Percentiles rank a stretch among this genome's conserved stretches.
These are phyloP conservation scores for Mixornis gularis DNA, from an alignment of 2,113 vertebrate species.

Conservation along the genomic window DNA sequence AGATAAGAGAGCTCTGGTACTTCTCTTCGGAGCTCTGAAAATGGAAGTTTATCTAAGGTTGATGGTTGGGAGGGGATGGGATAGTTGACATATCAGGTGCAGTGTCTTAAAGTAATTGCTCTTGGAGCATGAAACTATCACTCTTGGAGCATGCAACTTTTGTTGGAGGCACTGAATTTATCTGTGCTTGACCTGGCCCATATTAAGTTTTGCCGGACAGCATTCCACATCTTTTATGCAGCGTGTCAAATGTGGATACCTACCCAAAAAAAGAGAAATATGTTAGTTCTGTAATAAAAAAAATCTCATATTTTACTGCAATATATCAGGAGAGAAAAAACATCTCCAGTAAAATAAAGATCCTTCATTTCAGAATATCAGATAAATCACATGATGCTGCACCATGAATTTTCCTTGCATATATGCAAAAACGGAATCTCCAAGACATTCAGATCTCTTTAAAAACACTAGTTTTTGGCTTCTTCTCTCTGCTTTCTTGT, in stretches of 20 bases:
- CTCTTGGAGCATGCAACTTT: neutral
- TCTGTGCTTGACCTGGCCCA: neutral
- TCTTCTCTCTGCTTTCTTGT: neutral
- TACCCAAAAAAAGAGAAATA: neutral
- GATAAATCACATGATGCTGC: neutral
- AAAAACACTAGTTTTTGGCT: neutral
- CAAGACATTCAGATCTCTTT: neutral
- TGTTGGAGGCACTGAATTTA: neutral
- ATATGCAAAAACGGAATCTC: neutral
- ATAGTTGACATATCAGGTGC: neutral
- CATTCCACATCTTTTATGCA: neutral
- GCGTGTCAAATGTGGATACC: neutral
- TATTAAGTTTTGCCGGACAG: neutral
- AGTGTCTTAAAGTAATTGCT: neutral
- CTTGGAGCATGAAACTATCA: neutral
- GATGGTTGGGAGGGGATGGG: accelerated
- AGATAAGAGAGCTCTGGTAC: neutral
- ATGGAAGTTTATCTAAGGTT: neutral
- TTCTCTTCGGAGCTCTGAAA: neutral
- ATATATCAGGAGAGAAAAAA: neutral
- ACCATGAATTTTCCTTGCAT: neutral
- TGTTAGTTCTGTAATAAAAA: neutral
- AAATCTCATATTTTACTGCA: neutral
- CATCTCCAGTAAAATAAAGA: neutral
- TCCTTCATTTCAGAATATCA: neutral